Evolutionary conservation across 2,888 invertebrate species (phyloP).

Genomic region (Drosophila nr. perissopoda): DNA sequence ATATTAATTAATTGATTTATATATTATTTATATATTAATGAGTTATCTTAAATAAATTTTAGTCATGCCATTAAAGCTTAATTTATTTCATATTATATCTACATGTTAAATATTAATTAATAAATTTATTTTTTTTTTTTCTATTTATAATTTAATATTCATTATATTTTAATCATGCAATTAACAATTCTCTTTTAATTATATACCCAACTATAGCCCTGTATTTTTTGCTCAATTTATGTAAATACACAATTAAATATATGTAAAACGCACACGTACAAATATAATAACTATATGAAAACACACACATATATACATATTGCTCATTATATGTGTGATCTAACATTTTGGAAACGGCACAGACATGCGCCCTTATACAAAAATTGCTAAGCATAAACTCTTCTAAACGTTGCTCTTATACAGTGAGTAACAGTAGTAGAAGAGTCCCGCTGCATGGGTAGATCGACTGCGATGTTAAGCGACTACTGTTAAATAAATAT

Average conservation of each 20-base stretch:
- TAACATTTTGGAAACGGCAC: slow-evolving; percentile 30
- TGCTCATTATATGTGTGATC: slow-evolving; percentile 9
- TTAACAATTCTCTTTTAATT: background rate
- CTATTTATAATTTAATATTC: background rate
- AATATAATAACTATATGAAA: slow-evolving; percentile 3
- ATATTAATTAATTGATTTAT: no score
- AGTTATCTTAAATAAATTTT: no score
- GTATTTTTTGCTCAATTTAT: slow-evolving; percentile 11
- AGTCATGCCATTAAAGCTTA: no score
- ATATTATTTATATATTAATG: no score
- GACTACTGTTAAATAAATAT: background rate
- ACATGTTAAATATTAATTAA: background rate
- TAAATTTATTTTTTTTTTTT: background rate
- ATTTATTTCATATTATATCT: background rate
- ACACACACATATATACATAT: background rate
- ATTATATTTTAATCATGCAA: no score
- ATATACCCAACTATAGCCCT: background rate
- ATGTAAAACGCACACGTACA: slow-evolving; percentile 2
- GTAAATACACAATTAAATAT: slow-evolving; percentile 7
- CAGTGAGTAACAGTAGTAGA: background rate
- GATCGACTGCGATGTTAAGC: background rate
- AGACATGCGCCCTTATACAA: slow-evolving; percentile 29
- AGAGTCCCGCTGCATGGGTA: background rate
- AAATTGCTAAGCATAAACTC: background rate
- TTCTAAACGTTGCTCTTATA: slow-evolving; percentile 1